phyloP scores from a whole-genome alignment of 2,797 vertebrate genomes.

The Alosa sapidissima region DNA sequence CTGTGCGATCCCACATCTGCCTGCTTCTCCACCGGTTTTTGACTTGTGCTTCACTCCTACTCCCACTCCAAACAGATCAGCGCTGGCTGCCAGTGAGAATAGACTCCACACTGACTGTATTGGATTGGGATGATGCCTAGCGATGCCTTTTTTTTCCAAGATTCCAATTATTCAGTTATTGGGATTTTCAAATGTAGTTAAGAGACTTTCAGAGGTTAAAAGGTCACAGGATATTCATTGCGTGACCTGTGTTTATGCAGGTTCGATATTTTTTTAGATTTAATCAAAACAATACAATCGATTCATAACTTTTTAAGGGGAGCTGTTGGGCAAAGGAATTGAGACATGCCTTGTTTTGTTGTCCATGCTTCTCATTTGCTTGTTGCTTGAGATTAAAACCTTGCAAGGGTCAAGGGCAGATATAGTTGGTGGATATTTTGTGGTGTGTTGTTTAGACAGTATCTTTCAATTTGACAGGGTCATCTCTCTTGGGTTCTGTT shows the following conservation, averaged over 20 bases:
- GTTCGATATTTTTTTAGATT: not conserved
- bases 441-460: not conserved
- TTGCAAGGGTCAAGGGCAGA: not conserved
- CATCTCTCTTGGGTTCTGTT: not conserved
- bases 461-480: not conserved
- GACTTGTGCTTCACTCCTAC: not conserved
- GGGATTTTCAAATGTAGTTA: constrained; percentile 5
- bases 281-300: not conserved
- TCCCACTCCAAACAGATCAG: not conserved
- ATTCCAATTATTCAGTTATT: constrained; percentile 32
- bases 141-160: not conserved
- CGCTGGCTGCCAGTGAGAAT: not conserved
- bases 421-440: constrained; percentile 3
- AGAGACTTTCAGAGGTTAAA: not conserved
- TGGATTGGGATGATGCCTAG: not conserved
- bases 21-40: not conserved
- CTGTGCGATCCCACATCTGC: not conserved
- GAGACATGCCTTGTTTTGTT: not conserved
- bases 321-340: not conserved
- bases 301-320: not conserved
- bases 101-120: not conserved
- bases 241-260: not conserved
- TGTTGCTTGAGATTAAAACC: not conserved
- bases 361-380: not conserved
- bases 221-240: not conserved